These are phyloP conservation scores for Eupithecia abbreviata DNA, from an alignment of 2,888 invertebrate genomes.

Conservation along the genomic window DNA sequence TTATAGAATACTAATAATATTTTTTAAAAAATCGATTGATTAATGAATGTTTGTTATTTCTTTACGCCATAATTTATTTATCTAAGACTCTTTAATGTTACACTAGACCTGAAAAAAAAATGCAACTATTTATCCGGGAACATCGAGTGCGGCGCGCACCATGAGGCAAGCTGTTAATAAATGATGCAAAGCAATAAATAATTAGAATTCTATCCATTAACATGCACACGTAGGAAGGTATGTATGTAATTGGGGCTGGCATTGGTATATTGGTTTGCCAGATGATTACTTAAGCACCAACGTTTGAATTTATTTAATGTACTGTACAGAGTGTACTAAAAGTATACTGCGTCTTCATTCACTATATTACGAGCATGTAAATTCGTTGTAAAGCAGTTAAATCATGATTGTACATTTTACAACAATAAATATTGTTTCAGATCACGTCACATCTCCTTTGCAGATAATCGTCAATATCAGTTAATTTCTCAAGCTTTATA, in stretches of 20 bases:
- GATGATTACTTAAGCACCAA: background rate
- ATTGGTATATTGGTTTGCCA: background rate
- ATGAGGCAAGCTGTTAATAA: background rate
- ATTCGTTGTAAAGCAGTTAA: background rate
- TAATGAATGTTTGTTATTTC: background rate
- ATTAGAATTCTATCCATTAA: background rate
- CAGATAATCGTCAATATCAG: constrained; percentile 15
- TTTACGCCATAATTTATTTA: background rate
- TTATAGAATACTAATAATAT: no score
- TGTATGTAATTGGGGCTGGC: background rate
- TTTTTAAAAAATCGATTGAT: no score
- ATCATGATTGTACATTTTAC: background rate
- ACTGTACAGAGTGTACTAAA: background rate
- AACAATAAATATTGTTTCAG: background rate
- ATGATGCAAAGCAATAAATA: background rate
- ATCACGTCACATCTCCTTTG: background rate
- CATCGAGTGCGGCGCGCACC: background rate
- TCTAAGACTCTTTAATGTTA: background rate
- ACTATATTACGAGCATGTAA: background rate
- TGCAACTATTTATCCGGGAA: background rate
- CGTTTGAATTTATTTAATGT: background rate
- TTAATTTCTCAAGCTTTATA: constrained; percentile 18
- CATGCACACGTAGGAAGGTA: background rate
- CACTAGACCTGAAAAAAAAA: background rate
- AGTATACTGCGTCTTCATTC: background rate